A percentile compares a stretch with the other conserved stretches of the same genome.
Conservation (phyloP, 1,140 invertebrate genomes). For the Marisa cornuarietis region DNA sequence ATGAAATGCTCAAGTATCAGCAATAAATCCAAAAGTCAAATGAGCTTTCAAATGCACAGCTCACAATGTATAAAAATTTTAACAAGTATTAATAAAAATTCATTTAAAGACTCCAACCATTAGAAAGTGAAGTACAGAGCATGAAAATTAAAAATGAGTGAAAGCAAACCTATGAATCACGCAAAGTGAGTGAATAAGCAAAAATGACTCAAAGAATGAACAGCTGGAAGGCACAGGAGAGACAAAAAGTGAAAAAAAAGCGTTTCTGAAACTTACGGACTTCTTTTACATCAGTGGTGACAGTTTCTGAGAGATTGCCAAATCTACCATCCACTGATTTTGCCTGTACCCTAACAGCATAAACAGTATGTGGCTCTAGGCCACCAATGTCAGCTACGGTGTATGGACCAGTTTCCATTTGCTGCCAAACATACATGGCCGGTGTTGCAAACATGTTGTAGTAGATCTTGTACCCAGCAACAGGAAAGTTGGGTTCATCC, state of each 20-base stretch:
- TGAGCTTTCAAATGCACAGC: too few relatives aligned
- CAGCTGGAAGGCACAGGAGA: too few relatives aligned
- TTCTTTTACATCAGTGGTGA: slow-evolving; percentile 41
- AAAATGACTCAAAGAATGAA: too few relatives aligned
- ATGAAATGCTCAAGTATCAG: too few relatives aligned
- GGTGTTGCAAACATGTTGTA: slow-evolving; percentile 55
- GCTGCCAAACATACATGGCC: slow-evolving; percentile 57
- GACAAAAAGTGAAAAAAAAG: not conserved
- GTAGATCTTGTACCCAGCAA: slow-evolving; percentile 82
- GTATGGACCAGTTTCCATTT: slow-evolving; percentile 56
- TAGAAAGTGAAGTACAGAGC: too few relatives aligned
- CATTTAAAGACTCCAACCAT: too few relatives aligned
- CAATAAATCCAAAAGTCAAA: too few relatives aligned
- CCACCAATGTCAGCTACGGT: slow-evolving; percentile 80
- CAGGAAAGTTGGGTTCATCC: slow-evolving; percentile 77
- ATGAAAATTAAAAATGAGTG: too few relatives aligned
- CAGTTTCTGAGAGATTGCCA: slow-evolving; percentile 57
- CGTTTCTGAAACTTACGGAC: slow-evolving; percentile 16
- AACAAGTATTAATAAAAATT: too few relatives aligned
- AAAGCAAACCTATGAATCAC: too few relatives aligned
- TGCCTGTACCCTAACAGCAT: slow-evolving; percentile 83
- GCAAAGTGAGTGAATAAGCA: too few relatives aligned
- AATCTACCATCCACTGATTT: slow-evolving; percentile 55
- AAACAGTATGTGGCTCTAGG: slow-evolving; percentile 89
- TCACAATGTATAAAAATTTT: too few relatives aligned